phyloP scores from a whole-genome alignment of 2,797 vertebrate genomes.

The Catostomus latipinnis region DNA sequence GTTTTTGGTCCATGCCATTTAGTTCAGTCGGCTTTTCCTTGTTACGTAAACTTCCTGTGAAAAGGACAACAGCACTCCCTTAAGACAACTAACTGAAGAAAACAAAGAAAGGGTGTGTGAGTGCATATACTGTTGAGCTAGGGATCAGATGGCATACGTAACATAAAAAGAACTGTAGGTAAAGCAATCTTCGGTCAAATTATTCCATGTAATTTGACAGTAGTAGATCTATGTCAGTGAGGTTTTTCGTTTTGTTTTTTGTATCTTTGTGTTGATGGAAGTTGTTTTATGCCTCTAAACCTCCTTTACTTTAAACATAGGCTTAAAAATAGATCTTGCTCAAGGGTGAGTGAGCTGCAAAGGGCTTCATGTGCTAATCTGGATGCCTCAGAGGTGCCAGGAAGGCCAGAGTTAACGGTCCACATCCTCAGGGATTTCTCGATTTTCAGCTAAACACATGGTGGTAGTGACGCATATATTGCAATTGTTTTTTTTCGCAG shows the following conservation, averaged over 20 bases:
- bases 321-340: conserved; percentile 10
- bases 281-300: conserved; percentile 3
- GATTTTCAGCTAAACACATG: conserved; percentile 9
- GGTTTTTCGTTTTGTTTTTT: neutral
- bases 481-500: neutral
- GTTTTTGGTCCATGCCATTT: neutral
- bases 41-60: conserved; percentile 28
- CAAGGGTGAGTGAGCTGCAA: conserved; percentile 15
- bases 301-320: neutral
- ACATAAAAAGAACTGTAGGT: neutral
- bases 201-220: neutral
- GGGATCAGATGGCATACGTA: conserved; percentile 12
- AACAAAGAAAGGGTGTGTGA: conserved; percentile 38
- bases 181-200: neutral
- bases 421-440: conserved; percentile 40
- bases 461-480: conserved; percentile 22
- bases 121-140: conserved; percentile 38
- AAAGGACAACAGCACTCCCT: conserved; percentile 24
- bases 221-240: conserved; percentile 1
- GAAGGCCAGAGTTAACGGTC: conserved; percentile 32
- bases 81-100: conserved; percentile 18
- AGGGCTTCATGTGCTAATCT: conserved; percentile 21
- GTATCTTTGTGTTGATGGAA: neutral
- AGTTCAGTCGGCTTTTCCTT: conserved; percentile 16
- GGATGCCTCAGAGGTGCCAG: conserved; percentile 30